phyloP scores from a whole-genome alignment of 2,888 invertebrate genomes.

The Drosophila nr. fundita region DNA sequence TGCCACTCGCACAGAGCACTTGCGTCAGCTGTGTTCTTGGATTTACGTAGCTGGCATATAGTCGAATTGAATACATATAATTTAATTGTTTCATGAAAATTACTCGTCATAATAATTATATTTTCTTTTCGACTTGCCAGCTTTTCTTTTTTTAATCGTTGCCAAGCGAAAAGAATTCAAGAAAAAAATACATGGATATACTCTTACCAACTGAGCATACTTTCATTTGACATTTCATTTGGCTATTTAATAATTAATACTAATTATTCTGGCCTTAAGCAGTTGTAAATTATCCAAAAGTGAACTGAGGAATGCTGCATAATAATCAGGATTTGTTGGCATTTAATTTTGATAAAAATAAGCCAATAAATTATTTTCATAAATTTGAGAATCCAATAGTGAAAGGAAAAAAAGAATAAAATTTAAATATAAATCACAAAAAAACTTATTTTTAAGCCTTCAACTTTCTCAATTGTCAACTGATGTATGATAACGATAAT shows the following conservation, averaged over 20 bases:
- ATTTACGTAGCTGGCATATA: slow-evolving; percentile 46
- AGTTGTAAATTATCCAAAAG: not conserved
- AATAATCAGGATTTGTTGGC: not conserved
- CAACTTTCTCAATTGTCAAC: not conserved
- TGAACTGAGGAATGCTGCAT: not conserved
- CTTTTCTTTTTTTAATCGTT: slow-evolving; percentile 21
- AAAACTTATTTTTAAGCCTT: not conserved
- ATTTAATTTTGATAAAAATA: not conserved
- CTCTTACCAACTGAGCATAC: slow-evolving; percentile 6
- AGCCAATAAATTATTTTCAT: not conserved
- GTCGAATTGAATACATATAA: slow-evolving; percentile 52
- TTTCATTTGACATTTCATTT: not conserved
- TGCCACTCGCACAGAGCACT: slow-evolving; percentile 31
- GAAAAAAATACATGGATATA: slow-evolving; percentile 25
- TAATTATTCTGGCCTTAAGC: not conserved
- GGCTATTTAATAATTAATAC: not conserved
- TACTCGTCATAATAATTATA: slow-evolving; percentile 44
- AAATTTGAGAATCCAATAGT: not conserved
- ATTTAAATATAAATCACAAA: not conserved
- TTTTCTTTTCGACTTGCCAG: slow-evolving; percentile 33
- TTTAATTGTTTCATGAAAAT: slow-evolving; percentile 68
- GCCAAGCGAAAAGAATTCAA: slow-evolving; percentile 12
- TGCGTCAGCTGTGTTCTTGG: slow-evolving; percentile 73
- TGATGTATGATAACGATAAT: not conserved
- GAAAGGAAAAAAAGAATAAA: not conserved